Conservation (phyloP, 1,140 invertebrate genomes). For the Drosophila sp. region DNA sequence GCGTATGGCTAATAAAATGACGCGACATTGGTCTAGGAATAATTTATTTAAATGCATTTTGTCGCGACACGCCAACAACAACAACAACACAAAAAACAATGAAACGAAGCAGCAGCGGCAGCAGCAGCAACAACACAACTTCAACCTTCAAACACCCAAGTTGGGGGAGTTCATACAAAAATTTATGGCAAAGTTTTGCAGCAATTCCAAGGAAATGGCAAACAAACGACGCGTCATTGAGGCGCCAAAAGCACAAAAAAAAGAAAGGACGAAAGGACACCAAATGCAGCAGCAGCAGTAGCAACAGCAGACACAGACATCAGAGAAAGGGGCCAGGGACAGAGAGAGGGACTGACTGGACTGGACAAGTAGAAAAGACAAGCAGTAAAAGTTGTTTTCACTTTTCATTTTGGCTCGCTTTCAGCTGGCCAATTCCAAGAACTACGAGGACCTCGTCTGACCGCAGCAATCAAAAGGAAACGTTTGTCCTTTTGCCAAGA, state of each 20-base stretch:
- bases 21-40: constrained; percentile 77
- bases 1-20: constrained; percentile 74
- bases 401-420: constrained; percentile 62
- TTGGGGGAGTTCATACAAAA: constrained; percentile 59
- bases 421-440: constrained; percentile 53
- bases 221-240: constrained; percentile 69
- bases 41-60: constrained; percentile 83
- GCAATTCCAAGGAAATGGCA: constrained; percentile 70
- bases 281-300: constrained; percentile 39
- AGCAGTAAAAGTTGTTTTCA: constrained; percentile 81
- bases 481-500: constrained; percentile 42
- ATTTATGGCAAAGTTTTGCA: constrained; percentile 75
- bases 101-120: constrained; percentile 21
- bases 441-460: constrained; percentile 52
- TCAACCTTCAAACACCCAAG: constrained; percentile 12
- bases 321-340: constrained; percentile 5
- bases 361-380: constrained; percentile 3
- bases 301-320: constrained; percentile 24
- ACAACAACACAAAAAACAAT: constrained; percentile 26
- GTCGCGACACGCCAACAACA: constrained; percentile 69
- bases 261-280: constrained; percentile 39
- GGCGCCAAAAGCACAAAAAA: constrained; percentile 59
- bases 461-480: constrained; percentile 58
- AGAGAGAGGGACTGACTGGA: not conserved
- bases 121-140: constrained; percentile 26